These are phyloP conservation scores for Lucilia cuprina DNA, from an alignment of 1,140 invertebrate genomes.

Conservation along the genomic window DNA sequence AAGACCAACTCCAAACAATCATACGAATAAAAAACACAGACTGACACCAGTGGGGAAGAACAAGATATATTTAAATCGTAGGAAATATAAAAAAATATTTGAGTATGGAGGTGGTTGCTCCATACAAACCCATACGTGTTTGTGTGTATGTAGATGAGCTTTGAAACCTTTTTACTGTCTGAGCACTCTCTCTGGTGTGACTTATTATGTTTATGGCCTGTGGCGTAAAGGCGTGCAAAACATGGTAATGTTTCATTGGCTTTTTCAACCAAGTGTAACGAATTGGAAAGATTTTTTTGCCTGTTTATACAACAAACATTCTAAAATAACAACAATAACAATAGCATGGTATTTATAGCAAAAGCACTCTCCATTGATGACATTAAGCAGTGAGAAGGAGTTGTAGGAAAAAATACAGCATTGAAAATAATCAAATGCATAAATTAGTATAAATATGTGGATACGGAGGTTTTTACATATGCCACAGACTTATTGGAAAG, in stretches of 20 bases:
- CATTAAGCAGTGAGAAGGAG: not conserved
- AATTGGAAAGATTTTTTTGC: slow-evolving; percentile 28
- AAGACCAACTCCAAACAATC: not conserved
- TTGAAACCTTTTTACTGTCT: not conserved
- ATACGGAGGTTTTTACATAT: too few species aligned
- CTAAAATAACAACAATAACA: not conserved
- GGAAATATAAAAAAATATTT: not conserved
- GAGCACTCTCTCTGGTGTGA: slow-evolving; percentile 21
- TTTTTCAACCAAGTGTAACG: slow-evolving; percentile 25
- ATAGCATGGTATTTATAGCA: not conserved
- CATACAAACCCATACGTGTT: not conserved
- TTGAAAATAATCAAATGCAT: not conserved
- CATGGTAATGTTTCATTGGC: slow-evolving; percentile 35
- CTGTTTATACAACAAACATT: not conserved
- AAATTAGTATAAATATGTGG: not conserved
- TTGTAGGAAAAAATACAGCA: not conserved
- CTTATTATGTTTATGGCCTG: slow-evolving; percentile 33
- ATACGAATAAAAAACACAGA: not conserved
- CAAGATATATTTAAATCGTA: not conserved
- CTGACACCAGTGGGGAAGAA: not conserved
- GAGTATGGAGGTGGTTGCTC: not conserved
- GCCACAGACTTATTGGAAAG: too few species aligned
- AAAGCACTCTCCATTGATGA: too few species aligned
- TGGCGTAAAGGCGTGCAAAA: slow-evolving; percentile 32
- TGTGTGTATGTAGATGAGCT: not conserved